Evolutionary conservation across 2,888 invertebrate species (phyloP).

Genomic region (Zootermopsis nevadensis): DNA sequence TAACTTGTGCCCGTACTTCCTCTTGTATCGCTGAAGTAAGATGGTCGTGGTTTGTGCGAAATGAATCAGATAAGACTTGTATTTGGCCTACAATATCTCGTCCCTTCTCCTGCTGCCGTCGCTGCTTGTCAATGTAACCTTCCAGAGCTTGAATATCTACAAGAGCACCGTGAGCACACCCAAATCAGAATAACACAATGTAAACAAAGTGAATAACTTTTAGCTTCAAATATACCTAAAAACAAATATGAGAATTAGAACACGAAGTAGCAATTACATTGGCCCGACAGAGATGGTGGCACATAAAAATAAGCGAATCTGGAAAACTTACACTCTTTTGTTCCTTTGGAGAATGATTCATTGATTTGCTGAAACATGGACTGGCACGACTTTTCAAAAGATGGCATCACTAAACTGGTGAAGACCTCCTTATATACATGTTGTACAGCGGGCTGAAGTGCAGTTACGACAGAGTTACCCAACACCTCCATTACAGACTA

Average conservation of each 20-base stretch:
- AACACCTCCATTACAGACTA: conserved; percentile 82
- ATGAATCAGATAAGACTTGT: conserved; percentile 61
- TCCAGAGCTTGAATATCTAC: conserved; percentile 63
- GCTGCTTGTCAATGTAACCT: conserved; percentile 62
- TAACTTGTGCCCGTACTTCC: conserved; percentile 59
- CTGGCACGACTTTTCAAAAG: conserved; percentile 87
- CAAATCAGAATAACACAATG: too few species aligned
- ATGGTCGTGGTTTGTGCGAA: conserved; percentile 61
- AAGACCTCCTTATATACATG: conserved; percentile 83
- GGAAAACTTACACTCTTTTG: conserved; percentile 85
- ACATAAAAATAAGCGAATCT: too few species aligned
- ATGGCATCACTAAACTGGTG: conserved; percentile 80
- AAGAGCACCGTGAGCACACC: not conserved
- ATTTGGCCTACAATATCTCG: conserved; percentile 63
- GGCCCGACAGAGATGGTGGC: too few species aligned
- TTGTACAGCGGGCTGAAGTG: conserved; percentile 80
- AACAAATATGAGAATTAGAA: not conserved
- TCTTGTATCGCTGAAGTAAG: conserved; percentile 42
- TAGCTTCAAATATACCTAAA: too few species aligned
- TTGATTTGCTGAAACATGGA: conserved; percentile 91
- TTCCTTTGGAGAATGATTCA: conserved; percentile 87
- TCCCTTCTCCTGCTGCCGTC: conserved; percentile 61
- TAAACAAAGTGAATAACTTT: too few species aligned
- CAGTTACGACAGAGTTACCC: conserved; percentile 73
- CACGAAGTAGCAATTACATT: not conserved